phyloP scores from a whole-genome alignment of 1,140 invertebrate genomes.

The Aporrectodea caliginosa region DNA sequence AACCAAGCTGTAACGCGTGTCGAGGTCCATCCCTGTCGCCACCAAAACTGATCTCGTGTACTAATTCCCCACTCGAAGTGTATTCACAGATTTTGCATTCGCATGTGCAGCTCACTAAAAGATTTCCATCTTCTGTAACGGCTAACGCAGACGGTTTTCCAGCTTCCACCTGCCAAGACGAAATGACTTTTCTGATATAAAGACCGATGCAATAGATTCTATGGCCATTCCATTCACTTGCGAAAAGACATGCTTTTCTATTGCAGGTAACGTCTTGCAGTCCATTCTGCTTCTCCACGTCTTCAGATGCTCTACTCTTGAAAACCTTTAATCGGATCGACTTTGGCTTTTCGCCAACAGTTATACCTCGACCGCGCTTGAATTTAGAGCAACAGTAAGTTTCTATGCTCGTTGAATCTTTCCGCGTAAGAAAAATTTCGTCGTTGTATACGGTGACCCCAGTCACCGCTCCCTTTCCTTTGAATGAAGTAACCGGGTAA shows the following conservation, averaged over 20 bases:
- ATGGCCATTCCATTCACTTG: background rate
- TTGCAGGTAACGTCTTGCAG: background rate
- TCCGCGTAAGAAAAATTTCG: background rate
- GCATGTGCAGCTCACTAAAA: background rate
- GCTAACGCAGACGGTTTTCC: background rate
- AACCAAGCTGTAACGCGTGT: background rate
- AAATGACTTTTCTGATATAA: background rate
- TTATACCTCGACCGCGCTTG: too few relatives aligned
- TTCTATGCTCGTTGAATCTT: background rate
- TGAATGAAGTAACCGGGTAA: background rate
- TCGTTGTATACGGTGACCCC: background rate
- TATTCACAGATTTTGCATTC: background rate
- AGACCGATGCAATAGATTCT: background rate
- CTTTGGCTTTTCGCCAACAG: too few relatives aligned
- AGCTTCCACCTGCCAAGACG: background rate
- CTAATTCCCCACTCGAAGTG: background rate
- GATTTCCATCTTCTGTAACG: background rate
- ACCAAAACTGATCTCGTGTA: background rate
- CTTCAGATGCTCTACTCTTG: too few relatives aligned
- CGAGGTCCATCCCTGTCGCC: background rate
- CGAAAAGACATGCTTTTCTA: background rate
- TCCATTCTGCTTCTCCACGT: background rate
- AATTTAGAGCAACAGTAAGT: background rate
- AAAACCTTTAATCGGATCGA: background rate
- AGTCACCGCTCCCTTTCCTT: background rate